phyloP scores from a whole-genome alignment of 1,140 invertebrate genomes.

The Anastrepha ludens region DNA sequence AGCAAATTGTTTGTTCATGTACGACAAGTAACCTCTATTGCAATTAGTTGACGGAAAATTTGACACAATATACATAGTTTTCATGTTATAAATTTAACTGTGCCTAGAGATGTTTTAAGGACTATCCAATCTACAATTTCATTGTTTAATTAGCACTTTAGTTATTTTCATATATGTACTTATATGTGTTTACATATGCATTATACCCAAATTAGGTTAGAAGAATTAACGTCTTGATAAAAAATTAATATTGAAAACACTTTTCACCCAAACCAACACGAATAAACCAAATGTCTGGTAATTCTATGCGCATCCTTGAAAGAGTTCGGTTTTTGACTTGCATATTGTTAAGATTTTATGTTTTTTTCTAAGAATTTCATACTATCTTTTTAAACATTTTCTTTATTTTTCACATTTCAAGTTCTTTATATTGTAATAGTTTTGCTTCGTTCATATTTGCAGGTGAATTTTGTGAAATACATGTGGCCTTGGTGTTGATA shows the following conservation, averaged over 20 bases:
- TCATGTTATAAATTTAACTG: not conserved
- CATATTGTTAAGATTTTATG: not conserved
- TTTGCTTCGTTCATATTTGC: not conserved
- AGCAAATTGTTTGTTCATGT: too few species aligned
- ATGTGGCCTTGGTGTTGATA: not conserved
- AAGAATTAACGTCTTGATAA: not conserved
- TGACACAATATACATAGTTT: too few species aligned
- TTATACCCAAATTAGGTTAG: not conserved
- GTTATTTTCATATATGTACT: not conserved
- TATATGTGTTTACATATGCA: not conserved
- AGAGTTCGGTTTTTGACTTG: not conserved
- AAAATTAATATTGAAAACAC: not conserved
- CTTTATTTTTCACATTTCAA: not conserved
- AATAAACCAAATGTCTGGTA: not conserved
- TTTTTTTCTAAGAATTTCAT: not conserved
- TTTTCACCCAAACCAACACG: not conserved
- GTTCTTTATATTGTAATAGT: not conserved
- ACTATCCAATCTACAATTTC: not conserved
- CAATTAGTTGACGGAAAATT: too few species aligned
- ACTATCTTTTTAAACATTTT: not conserved
- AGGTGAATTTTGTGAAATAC: not conserved
- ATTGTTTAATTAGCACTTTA: not conserved
- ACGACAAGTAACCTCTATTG: too few species aligned
- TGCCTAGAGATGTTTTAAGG: not conserved
- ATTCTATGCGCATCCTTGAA: not conserved